Conservation (phyloP, 2,888 invertebrate species). For the Axea sp. region DNA sequence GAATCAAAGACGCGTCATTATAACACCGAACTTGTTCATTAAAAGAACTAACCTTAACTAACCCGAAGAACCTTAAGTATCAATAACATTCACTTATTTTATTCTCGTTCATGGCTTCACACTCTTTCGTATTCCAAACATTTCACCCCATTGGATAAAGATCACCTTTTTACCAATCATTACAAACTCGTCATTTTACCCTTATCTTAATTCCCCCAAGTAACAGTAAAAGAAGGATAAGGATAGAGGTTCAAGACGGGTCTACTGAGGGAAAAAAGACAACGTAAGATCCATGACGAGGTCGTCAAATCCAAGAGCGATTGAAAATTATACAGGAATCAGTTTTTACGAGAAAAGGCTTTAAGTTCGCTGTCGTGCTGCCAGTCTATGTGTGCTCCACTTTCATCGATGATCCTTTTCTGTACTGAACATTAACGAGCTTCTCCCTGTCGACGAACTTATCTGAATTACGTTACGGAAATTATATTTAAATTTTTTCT, state of each 20-base stretch:
- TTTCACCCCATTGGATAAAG: constrained; percentile 75
- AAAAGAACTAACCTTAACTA: no score
- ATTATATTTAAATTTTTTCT: constrained; percentile 32
- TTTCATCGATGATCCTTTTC: constrained; percentile 51
- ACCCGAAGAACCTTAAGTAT: no score
- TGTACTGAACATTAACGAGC: constrained; percentile 35
- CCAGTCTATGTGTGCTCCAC: constrained; percentile 59
- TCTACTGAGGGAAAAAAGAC: constrained; percentile 47
- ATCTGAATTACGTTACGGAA: constrained; percentile 24
- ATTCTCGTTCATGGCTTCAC: constrained; percentile 48
- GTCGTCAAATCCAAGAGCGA: constrained; percentile 79
- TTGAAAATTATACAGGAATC: constrained; percentile 80
- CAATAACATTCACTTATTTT: constrained; percentile 57
- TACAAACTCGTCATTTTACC: constrained; percentile 79
- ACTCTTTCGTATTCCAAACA: constrained; percentile 64
- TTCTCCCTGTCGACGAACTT: constrained; percentile 31
- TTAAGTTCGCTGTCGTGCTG: constrained; percentile 69
- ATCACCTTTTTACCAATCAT: constrained; percentile 79
- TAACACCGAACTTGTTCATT: no score
- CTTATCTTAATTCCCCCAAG: constrained; percentile 74
- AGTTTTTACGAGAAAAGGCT: constrained; percentile 77
- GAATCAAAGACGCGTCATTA: no score
- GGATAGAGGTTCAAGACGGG: constrained; percentile 55
- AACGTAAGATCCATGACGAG: constrained; percentile 73
- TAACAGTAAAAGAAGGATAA: constrained; percentile 59